Evolutionary conservation across 2,888 invertebrate genomes (phyloP).

Genomic region (Aphidius colemani): DNA sequence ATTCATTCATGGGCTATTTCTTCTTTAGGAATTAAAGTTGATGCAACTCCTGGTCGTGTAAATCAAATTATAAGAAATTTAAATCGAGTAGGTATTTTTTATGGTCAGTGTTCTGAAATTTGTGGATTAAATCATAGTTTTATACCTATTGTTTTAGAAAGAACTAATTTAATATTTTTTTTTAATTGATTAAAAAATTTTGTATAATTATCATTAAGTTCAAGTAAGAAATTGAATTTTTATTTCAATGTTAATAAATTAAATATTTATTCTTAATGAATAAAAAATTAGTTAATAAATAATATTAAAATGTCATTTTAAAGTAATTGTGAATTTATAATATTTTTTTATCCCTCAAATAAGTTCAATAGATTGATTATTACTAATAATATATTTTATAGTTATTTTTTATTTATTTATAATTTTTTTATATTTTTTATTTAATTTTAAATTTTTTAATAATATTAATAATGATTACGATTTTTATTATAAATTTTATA

Average conservation of each 20-base stretch:
- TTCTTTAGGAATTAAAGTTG: slow-evolving; percentile 68
- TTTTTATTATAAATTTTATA: no score
- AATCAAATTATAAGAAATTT: slow-evolving; percentile 67
- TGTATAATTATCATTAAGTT: slow-evolving; percentile 48
- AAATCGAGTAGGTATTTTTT: slow-evolving; percentile 70
- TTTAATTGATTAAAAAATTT: slow-evolving; percentile 49
- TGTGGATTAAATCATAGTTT: slow-evolving; percentile 81
- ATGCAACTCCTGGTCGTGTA: slow-evolving; percentile 69
- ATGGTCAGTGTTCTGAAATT: slow-evolving; percentile 81
- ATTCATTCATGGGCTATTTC: slow-evolving; percentile 72
- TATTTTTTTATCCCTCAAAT: slow-evolving; percentile 74
- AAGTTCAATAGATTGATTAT: slow-evolving; percentile 66
- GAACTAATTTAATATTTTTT: slow-evolving; percentile 60
- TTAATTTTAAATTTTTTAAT: slow-evolving; percentile 40
- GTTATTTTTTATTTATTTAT: slow-evolving; percentile 58
- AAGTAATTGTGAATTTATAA: slow-evolving; percentile 60
- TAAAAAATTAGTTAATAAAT: slow-evolving; percentile 36
- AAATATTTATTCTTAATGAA: slow-evolving; percentile 68
- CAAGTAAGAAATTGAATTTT: slow-evolving; percentile 64
- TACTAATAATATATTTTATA: slow-evolving; percentile 57
- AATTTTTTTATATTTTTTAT: slow-evolving; percentile 45
- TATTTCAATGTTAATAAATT: slow-evolving; percentile 67
- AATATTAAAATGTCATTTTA: slow-evolving; percentile 37
- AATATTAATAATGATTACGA: no score
- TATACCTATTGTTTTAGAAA: slow-evolving; percentile 76